These are phyloP conservation scores for Stramonita haemastoma DNA, from an alignment of 2,888 invertebrate genomes.

Conservation along the genomic window DNA sequence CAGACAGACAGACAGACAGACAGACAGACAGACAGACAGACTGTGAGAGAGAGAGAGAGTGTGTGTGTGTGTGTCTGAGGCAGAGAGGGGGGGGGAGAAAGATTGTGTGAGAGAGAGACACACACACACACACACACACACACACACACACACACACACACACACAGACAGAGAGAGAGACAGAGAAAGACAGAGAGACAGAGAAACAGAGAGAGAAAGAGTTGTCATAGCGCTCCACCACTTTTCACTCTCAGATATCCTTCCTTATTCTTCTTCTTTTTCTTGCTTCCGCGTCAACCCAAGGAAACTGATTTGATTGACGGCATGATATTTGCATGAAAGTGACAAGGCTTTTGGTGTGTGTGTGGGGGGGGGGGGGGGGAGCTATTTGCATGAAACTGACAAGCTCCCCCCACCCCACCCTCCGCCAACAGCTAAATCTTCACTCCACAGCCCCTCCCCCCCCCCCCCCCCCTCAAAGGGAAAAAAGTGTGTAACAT, in stretches of 20 bases:
- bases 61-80: neutral
- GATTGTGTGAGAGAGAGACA: neutral
- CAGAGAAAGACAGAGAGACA: neutral
- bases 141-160: no score
- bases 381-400: slow-evolving; percentile 16
- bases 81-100: no score
- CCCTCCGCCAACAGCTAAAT: neutral
- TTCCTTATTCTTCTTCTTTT: no score
- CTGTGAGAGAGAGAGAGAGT: no score
- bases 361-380: neutral
- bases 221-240: no score
- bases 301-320: slow-evolving; percentile 5
- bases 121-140: no score
- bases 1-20: no score
- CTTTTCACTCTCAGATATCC: no score
- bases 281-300: neutral
- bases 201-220: neutral
- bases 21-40: no score
- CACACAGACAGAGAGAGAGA: neutral
- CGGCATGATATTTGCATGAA: slow-evolving; percentile 23
- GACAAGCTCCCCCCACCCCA: neutral
- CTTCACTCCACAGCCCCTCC: neutral
- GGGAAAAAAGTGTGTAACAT: no score
- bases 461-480: no score
- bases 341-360: slow-evolving; percentile 23